Conservation (phyloP, 2,113 vertebrate genomes). For the Labeo catla region DNA sequence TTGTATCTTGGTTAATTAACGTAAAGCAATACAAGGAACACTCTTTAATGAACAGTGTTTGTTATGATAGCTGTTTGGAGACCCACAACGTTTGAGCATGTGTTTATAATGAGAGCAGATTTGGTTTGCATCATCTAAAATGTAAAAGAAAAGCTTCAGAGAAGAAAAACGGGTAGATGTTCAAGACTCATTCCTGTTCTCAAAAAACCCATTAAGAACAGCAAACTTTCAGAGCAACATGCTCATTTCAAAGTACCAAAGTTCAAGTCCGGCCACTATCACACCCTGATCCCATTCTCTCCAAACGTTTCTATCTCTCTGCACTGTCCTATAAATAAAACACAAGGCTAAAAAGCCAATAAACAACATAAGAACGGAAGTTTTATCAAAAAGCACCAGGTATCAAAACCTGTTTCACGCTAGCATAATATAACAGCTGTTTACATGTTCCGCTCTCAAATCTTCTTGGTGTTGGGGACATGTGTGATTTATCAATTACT, state of each 20-base stretch:
- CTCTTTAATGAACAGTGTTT: constrained; percentile 13
- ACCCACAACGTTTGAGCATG: neutral
- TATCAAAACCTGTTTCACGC: constrained; percentile 31
- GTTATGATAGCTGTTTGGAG: constrained; percentile 10
- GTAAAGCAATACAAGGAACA: neutral
- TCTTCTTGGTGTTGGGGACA: neutral
- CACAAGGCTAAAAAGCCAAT: too few relatives aligned
- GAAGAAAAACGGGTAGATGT: neutral
- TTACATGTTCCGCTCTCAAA: constrained; percentile 9
- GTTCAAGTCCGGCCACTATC: neutral
- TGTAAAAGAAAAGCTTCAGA: neutral
- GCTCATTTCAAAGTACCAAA: neutral
- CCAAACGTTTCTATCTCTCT: neutral
- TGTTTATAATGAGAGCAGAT: constrained; percentile 10
- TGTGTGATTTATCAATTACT: neutral
- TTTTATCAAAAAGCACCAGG: constrained; percentile 30
- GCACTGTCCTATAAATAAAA: neutral
- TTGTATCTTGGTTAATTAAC: constrained; percentile 5
- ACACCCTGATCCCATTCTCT: neutral
- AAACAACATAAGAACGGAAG: neutral
- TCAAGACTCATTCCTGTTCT: neutral
- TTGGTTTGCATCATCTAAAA: constrained; percentile 3
- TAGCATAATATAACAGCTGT: constrained; percentile 14
- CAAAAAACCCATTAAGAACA: neutral
- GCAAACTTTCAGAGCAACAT: too few relatives aligned